These are phyloP conservation scores for Megathymus violae DNA, from an alignment of 1,140 invertebrate genomes.

Conservation along the genomic window DNA sequence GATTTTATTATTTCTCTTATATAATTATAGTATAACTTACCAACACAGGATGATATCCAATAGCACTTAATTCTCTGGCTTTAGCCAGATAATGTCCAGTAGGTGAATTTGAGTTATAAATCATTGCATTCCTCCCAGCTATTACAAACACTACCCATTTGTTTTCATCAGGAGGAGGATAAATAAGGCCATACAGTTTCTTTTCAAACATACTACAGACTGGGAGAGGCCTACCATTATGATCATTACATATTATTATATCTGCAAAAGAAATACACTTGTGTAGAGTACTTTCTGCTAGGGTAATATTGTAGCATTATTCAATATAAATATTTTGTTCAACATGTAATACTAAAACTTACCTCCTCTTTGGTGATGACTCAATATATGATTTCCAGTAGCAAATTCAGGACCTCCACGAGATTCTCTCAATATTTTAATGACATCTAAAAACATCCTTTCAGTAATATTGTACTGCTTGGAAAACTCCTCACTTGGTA, in stretches of 20 bases:
- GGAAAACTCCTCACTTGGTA: slow-evolving; percentile 74
- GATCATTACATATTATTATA: slow-evolving; percentile 83
- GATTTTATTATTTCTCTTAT: too few species aligned
- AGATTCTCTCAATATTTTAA: slow-evolving; percentile 58
- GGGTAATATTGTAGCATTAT: too few species aligned
- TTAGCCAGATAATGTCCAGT: slow-evolving; percentile 80
- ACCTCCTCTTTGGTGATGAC: slow-evolving; percentile 84
- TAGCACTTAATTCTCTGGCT: slow-evolving; percentile 81
- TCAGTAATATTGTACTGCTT: slow-evolving; percentile 76
- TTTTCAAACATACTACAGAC: slow-evolving; percentile 63
- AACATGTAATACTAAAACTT: slow-evolving; percentile 4
- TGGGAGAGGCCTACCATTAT: slow-evolving; percentile 61
- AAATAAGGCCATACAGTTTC: slow-evolving; percentile 68
- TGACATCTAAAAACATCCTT: slow-evolving; percentile 78
- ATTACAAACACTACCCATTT: slow-evolving; percentile 83
- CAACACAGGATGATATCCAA: slow-evolving; percentile 84
- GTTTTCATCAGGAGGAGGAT: slow-evolving; percentile 69
- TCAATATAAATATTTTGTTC: too few species aligned
- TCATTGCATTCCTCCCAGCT: slow-evolving; percentile 68
- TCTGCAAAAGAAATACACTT: slow-evolving; percentile 69
- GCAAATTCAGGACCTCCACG: slow-evolving; percentile 71
- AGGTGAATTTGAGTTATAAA: slow-evolving; percentile 59
- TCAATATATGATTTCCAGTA: slow-evolving; percentile 81
- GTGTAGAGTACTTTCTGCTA: not conserved
- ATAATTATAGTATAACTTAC: slow-evolving; percentile 82